These are phyloP conservation scores for Cephus cinctus DNA, from an alignment of 1,140 invertebrate genomes.

Conservation along the genomic window DNA sequence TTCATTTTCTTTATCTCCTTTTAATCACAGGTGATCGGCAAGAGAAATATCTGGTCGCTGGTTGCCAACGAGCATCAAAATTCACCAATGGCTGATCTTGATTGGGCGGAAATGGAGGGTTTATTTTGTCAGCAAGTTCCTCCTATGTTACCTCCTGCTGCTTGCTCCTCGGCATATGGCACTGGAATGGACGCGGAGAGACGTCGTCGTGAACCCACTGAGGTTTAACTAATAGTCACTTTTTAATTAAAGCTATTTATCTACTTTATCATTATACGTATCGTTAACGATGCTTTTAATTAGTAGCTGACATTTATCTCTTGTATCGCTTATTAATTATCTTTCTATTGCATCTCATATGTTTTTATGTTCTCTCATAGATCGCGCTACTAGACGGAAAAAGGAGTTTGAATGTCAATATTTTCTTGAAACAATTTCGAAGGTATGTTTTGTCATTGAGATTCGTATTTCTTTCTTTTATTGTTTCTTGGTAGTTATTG, in stretches of 20 bases:
- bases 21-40: conserved; percentile 70
- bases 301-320: too few relatives aligned
- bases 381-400: conserved; percentile 91
- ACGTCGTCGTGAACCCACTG: conserved; percentile 68
- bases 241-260: conserved; percentile 1
- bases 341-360: neutral
- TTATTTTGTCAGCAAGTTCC: conserved; percentile 84
- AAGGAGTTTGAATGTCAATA: conserved; percentile 94
- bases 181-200: conserved; percentile 56
- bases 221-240: conserved; percentile 47
- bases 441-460: conserved; percentile 58
- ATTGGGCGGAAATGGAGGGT: conserved; percentile 91
- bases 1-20: neutral
- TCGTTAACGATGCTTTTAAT: too few relatives aligned
- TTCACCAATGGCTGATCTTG: conserved; percentile 74
- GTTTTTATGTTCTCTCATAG: conserved; percentile 56
- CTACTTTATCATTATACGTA: conserved; percentile 9
- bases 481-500: too few relatives aligned
- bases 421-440: conserved; percentile 97
- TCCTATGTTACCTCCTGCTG: conserved; percentile 58
- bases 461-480: neutral
- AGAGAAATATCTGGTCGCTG: conserved; percentile 90
- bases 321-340: too few relatives aligned
- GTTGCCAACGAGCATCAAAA: conserved; percentile 83
- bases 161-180: conserved; percentile 55